Conservation (phyloP, 2,888 invertebrate genomes). For the Timema podura region DNA sequence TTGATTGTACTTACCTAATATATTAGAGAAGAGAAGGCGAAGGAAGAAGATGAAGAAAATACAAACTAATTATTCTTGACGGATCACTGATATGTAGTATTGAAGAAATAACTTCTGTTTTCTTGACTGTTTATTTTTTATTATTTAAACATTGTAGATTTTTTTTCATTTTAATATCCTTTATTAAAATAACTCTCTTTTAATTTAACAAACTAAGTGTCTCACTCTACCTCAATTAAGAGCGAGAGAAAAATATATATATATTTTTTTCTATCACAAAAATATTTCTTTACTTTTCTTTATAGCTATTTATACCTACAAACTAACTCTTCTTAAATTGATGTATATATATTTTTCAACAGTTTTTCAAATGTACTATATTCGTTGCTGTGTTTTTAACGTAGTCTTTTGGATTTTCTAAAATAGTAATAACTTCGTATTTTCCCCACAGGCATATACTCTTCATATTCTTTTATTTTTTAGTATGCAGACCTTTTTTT, state of each 20-base stretch:
- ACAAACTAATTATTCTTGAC: conserved; percentile 10
- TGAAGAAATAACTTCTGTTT: neutral
- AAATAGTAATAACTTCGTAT: too few species aligned
- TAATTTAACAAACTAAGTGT: neutral
- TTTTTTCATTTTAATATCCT: conserved; percentile 8
- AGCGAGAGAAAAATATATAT: too few species aligned
- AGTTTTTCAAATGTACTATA: too few species aligned
- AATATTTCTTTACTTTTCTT: neutral
- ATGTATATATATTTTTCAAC: neutral
- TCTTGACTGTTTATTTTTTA: neutral
- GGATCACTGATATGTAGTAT: conserved; percentile 16
- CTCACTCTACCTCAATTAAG: too few species aligned
- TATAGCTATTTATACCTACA: too few species aligned
- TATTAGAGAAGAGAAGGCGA: too few species aligned
- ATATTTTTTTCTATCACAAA: conserved; percentile 8
- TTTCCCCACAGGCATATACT: too few species aligned
- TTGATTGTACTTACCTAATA: too few species aligned
- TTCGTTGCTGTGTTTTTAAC: too few species aligned
- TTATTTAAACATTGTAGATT: neutral
- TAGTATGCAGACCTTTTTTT: too few species aligned
- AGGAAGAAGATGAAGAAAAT: conserved; percentile 4
- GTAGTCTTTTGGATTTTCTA: too few species aligned
- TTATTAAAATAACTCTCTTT: neutral
- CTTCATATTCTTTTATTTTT: too few species aligned
- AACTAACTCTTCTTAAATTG: neutral